Conservation (phyloP, 2,888 invertebrate genomes). For the Erebia epiphron region DNA sequence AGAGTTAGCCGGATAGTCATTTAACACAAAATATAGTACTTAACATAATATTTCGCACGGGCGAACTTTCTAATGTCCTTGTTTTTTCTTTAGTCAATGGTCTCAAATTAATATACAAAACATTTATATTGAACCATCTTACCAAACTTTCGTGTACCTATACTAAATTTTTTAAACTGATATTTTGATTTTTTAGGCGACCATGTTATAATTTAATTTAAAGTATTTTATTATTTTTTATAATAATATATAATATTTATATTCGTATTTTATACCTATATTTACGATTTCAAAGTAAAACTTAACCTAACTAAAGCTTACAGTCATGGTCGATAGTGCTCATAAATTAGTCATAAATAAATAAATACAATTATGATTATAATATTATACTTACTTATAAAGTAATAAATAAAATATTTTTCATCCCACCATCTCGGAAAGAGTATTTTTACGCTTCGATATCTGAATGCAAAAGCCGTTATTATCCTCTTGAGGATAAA, state of each 20-base stretch:
- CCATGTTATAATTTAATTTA: neutral
- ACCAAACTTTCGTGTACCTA: neutral
- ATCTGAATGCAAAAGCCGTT: no score
- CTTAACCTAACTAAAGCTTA: slow-evolving; percentile 65
- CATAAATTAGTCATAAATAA: no score
- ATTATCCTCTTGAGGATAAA: no score
- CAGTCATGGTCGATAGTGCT: slow-evolving; percentile 52
- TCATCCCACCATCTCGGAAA: no score
- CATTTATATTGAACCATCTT: neutral
- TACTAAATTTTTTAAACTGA: neutral
- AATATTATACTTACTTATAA: neutral
- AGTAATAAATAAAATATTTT: neutral
- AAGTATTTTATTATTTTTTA: neutral
- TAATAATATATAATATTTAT: slow-evolving; percentile 13
- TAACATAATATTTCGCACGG: no score
- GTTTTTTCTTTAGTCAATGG: neutral
- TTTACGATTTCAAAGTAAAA: slow-evolving; percentile 39
- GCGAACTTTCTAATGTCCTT: no score
- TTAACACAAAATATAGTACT: no score
- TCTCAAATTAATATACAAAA: neutral
- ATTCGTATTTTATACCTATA: slow-evolving; percentile 18
- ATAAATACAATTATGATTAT: slow-evolving; percentile 13
- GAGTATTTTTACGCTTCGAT: no score
- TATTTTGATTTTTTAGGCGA: slow-evolving; percentile 4
- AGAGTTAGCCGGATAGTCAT: no score